Conservation (phyloP, 1,140 invertebrate species). For the Nomia melanderi region DNA sequence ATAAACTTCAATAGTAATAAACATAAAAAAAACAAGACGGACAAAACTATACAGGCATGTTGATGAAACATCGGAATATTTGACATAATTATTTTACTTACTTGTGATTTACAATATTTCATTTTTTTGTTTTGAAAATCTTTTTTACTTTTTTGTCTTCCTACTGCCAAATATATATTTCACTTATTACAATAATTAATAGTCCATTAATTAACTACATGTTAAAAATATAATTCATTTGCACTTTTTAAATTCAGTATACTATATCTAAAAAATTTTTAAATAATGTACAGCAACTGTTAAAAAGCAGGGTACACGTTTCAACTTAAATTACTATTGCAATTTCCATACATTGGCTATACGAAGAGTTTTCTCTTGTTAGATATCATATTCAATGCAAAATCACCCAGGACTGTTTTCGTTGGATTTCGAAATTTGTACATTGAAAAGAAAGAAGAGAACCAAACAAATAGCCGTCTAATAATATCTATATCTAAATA, state of each 20-base stretch:
- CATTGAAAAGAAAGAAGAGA: neutral
- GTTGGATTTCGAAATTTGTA: constrained; percentile 37
- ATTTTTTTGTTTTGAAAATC: no score
- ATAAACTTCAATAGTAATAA: no score
- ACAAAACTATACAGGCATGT: no score
- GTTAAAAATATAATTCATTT: no score
- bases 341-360: neutral
- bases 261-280: neutral
- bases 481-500: neutral
- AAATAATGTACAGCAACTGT: neutral
- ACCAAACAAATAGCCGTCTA: neutral
- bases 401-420: constrained; percentile 36
- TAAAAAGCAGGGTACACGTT: neutral
- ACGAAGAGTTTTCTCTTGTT: neutral
- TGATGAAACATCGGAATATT: neutral
- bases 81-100: no score
- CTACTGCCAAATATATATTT: no score
- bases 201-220: no score
- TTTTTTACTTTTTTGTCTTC: no score
- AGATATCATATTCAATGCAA: neutral
- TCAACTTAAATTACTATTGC: neutral
- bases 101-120: no score
- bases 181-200: no score
- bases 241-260: neutral
- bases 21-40: no score